These are phyloP conservation scores for Aphaenogaster floridana DNA, from an alignment of 1,140 invertebrate species.

Conservation along the genomic window DNA sequence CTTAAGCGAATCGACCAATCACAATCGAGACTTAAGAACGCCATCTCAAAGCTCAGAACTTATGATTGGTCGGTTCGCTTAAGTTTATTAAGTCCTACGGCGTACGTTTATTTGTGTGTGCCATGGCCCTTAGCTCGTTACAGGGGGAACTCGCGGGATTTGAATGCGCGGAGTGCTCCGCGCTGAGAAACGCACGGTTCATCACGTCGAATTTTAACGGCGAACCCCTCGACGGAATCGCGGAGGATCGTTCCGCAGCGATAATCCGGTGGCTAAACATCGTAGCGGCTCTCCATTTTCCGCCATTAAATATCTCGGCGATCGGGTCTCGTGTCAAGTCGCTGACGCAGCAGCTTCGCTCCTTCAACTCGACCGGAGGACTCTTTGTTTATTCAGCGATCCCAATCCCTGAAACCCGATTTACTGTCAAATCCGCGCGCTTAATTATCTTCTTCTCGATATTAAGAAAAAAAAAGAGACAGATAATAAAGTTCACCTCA, in stretches of 20 bases:
- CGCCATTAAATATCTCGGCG: slow-evolving; percentile 4
- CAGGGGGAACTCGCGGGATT: neutral
- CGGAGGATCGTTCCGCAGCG: neutral
- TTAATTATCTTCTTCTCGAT: neutral
- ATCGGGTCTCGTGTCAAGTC: neutral
- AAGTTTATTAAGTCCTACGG: too few species aligned
- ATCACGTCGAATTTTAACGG: neutral
- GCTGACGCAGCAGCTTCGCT: slow-evolving; percentile 19
- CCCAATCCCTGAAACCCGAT: neutral
- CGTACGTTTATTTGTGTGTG: too few species aligned
- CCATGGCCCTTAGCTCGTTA: neutral
- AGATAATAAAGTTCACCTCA: neutral
- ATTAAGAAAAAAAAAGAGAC: neutral
- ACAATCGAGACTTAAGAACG: too few species aligned
- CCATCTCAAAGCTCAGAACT: too few species aligned
- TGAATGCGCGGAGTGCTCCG: neutral
- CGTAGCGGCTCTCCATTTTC: neutral
- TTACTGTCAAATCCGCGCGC: neutral
- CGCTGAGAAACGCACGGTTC: neutral
- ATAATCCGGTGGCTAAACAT: neutral
- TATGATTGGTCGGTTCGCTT: too few species aligned
- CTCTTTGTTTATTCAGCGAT: neutral
- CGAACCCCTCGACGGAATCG: neutral
- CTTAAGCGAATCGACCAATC: too few species aligned
- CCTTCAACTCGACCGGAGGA: neutral